A percentile compares a stretch with the other conserved stretches of the same genome.
Conservation (phyloP, 2,113 vertebrate genomes). For the Gallinago paraguaiae region DNA sequence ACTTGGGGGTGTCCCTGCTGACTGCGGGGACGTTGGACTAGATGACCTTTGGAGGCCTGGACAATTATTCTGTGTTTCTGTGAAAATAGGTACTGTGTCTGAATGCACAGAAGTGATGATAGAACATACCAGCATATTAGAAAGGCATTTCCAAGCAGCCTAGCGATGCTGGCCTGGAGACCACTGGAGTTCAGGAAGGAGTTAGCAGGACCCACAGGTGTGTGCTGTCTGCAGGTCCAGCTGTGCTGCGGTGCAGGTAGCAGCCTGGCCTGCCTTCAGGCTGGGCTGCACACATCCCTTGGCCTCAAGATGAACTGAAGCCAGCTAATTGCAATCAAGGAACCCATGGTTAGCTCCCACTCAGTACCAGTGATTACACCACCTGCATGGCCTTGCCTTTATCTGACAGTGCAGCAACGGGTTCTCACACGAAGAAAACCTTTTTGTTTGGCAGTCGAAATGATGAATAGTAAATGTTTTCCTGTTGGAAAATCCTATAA, state of each 20-base stretch:
- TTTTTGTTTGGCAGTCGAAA: neutral
- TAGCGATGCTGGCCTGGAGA: neutral
- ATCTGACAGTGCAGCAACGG: neutral
- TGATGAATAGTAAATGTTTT: neutral
- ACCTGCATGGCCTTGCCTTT: neutral
- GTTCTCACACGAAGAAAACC: neutral
- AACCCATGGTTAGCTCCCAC: neutral
- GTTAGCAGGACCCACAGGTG: neutral
- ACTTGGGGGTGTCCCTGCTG: too few relatives aligned
- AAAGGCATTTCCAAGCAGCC: neutral
- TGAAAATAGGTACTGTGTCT: neutral
- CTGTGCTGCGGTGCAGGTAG: neutral
- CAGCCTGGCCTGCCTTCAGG: neutral
- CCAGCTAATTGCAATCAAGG: neutral
- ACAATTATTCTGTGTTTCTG: too few relatives aligned
- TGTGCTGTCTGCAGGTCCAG: rapidly evolving
- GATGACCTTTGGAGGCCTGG: too few relatives aligned
- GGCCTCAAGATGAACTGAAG: neutral
- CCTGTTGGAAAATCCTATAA: neutral
- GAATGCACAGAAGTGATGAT: neutral
- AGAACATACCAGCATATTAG: neutral
- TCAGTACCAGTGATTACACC: neutral
- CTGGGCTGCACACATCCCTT: neutral
- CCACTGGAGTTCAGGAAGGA: neutral
- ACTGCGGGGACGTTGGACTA: too few relatives aligned